Evolutionary conservation across 2,797 vertebrate species (phyloP).

Genomic region (Pteronotus mesoamericanus): DNA sequence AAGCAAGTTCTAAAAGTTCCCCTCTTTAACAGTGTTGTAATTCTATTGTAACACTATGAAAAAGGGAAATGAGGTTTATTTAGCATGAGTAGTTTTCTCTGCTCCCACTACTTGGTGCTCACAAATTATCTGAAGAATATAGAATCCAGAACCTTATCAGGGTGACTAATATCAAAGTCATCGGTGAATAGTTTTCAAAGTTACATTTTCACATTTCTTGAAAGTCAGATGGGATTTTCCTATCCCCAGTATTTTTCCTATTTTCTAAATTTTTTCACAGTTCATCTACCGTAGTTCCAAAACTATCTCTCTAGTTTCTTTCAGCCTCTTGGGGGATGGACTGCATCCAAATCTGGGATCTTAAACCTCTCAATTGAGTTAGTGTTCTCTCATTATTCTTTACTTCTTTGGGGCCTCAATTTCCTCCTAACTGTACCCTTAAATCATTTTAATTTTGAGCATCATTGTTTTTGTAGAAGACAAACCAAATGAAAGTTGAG

Average conservation of each 20-base stretch:
- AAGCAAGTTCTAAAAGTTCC: neutral
- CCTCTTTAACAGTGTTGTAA: neutral
- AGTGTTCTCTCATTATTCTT: neutral
- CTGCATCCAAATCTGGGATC: neutral
- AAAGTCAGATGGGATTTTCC: neutral
- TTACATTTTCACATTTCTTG: neutral
- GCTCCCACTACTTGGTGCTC: neutral
- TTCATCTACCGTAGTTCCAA: neutral
- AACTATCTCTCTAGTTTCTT: neutral
- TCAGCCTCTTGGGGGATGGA: neutral
- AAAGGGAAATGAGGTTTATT: neutral
- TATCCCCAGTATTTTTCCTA: neutral
- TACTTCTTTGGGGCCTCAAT: neutral
- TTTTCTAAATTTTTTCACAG: neutral
- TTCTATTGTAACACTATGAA: neutral
- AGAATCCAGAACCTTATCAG: neutral
- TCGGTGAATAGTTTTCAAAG: neutral
- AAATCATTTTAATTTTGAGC: neutral
- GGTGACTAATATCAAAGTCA: neutral
- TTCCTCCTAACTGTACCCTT: neutral
- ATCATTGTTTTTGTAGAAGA: neutral
- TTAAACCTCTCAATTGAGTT: neutral
- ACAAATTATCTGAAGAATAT: neutral
- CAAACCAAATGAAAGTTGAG: neutral
- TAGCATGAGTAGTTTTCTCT: neutral